Conservation (phyloP, 2,113 vertebrate species). For the Xiphias gladius region DNA sequence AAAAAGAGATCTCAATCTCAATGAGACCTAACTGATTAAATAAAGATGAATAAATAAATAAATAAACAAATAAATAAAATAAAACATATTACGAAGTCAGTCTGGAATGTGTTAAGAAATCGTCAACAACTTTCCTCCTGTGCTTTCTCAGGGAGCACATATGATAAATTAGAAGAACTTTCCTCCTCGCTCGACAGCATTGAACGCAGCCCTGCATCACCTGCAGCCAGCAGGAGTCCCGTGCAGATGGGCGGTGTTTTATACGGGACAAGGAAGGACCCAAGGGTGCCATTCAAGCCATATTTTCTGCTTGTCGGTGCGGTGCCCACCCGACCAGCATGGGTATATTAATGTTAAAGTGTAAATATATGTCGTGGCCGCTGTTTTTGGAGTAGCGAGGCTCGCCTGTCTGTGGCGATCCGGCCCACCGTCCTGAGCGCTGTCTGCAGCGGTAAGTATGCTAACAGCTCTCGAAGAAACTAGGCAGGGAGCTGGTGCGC, state of each 20-base stretch:
- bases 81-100: neutral
- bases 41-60: too few relatives aligned
- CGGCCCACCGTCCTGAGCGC: conserved; percentile 52
- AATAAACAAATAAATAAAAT: neutral
- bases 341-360: neutral
- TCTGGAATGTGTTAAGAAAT: neutral
- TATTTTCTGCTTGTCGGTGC: neutral
- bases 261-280: conserved; percentile 21
- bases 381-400: conserved; percentile 28
- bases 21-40: too few relatives aligned
- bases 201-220: conserved; percentile 70
- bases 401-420: conserved; percentile 33
- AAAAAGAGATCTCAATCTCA: too few relatives aligned
- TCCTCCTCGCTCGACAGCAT: neutral
- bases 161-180: too few relatives aligned
- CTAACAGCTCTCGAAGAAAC: conserved; percentile 18
- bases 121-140: neutral
- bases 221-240: conserved; percentile 58
- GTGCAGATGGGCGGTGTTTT: conserved; percentile 67
- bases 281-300: neutral
- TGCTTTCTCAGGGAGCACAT: too few relatives aligned
- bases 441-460: conserved; percentile 59
- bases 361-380: neutral
- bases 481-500: conserved; percentile 41
- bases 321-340: conserved; percentile 21